These are phyloP conservation scores for Toxonevra muliebris DNA, from an alignment of 2,888 invertebrate genomes.

Conservation along the genomic window DNA sequence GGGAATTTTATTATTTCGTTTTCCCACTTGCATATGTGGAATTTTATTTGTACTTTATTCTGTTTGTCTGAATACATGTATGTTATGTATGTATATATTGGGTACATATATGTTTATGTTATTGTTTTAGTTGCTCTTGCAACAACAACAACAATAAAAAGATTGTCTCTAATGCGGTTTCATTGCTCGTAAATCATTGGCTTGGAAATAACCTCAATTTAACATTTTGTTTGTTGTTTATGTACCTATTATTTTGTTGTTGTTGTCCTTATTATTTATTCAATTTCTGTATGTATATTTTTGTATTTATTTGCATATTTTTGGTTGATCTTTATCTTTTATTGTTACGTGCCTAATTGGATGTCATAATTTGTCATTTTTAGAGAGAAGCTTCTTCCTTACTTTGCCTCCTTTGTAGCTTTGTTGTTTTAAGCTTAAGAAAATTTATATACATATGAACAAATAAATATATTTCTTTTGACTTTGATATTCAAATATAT, in stretches of 20 bases:
- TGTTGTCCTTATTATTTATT: not conserved
- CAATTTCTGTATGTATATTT: not conserved
- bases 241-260: not conserved
- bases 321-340: constrained; percentile 28
- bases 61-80: not conserved
- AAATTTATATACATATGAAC: not conserved
- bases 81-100: not conserved
- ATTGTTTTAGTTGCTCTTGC: constrained; percentile 2
- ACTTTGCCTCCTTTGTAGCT: not conserved
- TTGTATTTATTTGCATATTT: constrained; percentile 22
- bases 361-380: constrained; percentile 41
- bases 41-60: constrained; percentile 6
- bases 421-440: not conserved
- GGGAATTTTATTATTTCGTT: too few species aligned
- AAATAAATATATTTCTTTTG: constrained; percentile 35
- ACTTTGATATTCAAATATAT: not conserved
- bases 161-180: constrained; percentile 46
- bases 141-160: constrained; percentile 12
- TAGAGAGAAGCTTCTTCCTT: constrained; percentile 9
- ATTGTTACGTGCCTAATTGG: constrained; percentile 37
- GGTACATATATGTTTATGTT: not conserved
- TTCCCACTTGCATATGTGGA: constrained; percentile 1
- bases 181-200: constrained; percentile 49
- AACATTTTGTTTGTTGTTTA: constrained; percentile 33
- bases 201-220: constrained; percentile 35